Conservation (phyloP, 1,140 invertebrate genomes). For the Phenacoccus solenopsis region DNA sequence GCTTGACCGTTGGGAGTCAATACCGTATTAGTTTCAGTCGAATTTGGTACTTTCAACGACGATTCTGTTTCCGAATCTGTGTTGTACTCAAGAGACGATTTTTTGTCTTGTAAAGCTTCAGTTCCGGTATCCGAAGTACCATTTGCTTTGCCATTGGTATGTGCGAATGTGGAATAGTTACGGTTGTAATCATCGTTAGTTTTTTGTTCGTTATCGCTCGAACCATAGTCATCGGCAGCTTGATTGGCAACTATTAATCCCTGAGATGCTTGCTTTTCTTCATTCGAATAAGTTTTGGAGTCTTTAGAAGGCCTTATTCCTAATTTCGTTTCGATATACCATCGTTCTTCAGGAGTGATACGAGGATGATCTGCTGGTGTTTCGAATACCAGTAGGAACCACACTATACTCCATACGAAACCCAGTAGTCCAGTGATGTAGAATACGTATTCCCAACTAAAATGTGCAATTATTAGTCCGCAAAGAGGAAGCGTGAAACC, state of each 20-base stretch:
- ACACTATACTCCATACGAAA: slow-evolving; percentile 65
- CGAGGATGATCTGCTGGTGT: slow-evolving; percentile 72
- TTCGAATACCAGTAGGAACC: slow-evolving; percentile 76
- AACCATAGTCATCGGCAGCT: not conserved
- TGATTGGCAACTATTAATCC: not conserved
- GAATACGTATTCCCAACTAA: slow-evolving; percentile 74
- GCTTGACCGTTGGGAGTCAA: too few species aligned
- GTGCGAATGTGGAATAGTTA: not conserved
- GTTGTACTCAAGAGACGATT: too few species aligned
- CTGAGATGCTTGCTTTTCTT: not conserved
- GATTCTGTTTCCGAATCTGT: not conserved
- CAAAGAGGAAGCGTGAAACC: slow-evolving; percentile 70
- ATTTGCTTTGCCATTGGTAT: not conserved
- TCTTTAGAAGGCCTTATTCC: not conserved
- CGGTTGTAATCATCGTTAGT: not conserved
- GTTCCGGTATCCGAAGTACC: not conserved
- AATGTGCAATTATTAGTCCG: slow-evolving; percentile 59
- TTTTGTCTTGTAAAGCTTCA: not conserved
- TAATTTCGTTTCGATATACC: slow-evolving; percentile 63
- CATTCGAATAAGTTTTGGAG: not conserved
- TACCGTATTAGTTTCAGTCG: too few species aligned
- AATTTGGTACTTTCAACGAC: too few species aligned
- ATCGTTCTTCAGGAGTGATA: slow-evolving; percentile 63
- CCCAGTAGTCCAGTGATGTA: slow-evolving; percentile 67
- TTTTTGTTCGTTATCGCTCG: not conserved